These are phyloP conservation scores for Oreotrochilus melanogaster DNA, from an alignment of 2,113 vertebrate species.

Conservation along the genomic window DNA sequence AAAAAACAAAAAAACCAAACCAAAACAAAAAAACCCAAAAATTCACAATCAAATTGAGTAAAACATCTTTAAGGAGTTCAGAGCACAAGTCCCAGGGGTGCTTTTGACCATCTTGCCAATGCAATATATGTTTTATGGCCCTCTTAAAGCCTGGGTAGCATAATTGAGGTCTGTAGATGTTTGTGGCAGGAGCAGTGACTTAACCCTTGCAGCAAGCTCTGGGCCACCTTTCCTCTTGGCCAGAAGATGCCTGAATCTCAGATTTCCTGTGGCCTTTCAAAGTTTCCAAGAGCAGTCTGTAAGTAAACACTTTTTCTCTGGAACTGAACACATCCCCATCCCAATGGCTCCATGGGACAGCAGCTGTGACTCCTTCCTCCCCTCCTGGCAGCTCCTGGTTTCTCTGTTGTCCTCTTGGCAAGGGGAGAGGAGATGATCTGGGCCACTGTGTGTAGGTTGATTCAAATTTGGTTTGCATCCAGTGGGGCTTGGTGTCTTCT, in stretches of 20 bases:
- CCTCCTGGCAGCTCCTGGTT: fast-evolving
- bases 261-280: background rate
- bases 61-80: background rate
- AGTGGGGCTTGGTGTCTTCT: background rate
- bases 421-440: background rate
- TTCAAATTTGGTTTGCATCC: background rate
- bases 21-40: background rate
- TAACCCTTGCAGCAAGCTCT: constrained; percentile 19
- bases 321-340: too few relatives aligned
- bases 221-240: background rate
- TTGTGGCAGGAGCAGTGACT: background rate
- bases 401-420: background rate
- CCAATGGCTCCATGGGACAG: background rate
- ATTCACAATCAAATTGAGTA: background rate
- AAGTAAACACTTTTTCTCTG: background rate
- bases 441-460: background rate
- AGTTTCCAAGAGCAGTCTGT: background rate
- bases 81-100: constrained; percentile 14
- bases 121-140: constrained; percentile 45
- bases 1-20: background rate
- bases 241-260: background rate
- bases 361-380: background rate
- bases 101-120: constrained; percentile 12
- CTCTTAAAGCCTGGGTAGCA: background rate
- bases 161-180: background rate